These are phyloP conservation scores for Ctenosaura bakeri DNA, from an alignment of 2,797 vertebrate genomes.

Conservation along the genomic window DNA sequence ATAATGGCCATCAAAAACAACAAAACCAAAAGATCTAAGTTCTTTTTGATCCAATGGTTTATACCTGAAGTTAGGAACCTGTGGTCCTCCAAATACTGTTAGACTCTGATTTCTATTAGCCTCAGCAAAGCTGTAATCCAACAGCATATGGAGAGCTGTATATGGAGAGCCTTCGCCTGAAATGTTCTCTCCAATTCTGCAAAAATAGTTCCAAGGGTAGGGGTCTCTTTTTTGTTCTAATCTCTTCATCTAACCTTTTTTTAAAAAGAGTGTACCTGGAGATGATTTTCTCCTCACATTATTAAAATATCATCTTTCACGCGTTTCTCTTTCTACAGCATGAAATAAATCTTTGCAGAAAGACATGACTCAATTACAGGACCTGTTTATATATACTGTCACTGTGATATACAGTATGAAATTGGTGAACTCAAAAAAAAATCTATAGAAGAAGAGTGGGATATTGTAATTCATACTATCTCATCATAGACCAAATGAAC, in stretches of 20 bases:
- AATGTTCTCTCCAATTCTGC: background rate
- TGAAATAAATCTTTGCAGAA: background rate
- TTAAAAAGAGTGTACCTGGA: background rate
- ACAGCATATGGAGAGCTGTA: background rate
- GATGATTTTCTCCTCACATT: background rate
- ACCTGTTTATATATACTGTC: background rate
- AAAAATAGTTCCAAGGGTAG: background rate
- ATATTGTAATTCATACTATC: constrained; percentile 46
- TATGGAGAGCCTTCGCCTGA: background rate
- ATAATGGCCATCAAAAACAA: background rate
- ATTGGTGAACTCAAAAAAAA: background rate
- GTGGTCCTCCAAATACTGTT: background rate
- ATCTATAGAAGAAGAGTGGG: constrained; percentile 34
- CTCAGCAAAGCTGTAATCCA: background rate
- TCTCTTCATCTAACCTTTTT: background rate
- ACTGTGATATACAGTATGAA: background rate
- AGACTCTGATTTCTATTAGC: background rate
- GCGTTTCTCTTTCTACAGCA: background rate
- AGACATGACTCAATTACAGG: background rate
- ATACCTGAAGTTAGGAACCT: background rate
- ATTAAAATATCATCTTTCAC: background rate
- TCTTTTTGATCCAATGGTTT: background rate
- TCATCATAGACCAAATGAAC: constrained; percentile 55
- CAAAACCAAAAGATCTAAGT: background rate
- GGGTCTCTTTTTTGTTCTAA: background rate